Evolutionary conservation across 2,888 invertebrate genomes (phyloP), one percentile per base, ranked within the genome.

Genomic region (Cloeon dipterum): DNA sequence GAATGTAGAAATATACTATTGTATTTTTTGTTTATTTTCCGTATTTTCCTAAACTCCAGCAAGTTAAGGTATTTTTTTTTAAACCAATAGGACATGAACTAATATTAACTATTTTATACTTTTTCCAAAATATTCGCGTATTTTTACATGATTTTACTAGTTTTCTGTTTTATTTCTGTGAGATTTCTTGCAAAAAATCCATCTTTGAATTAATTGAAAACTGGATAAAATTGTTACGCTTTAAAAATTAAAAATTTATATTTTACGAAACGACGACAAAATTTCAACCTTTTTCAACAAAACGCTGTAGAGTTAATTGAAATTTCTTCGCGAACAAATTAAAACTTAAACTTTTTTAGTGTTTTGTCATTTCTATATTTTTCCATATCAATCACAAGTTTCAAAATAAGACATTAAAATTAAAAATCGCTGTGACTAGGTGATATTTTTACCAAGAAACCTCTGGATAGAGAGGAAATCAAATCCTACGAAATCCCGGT

Each of bases 401-500:
- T 4, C 34, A 20, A 3, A 13, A 14, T 11, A 4, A 33, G 13
- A 33, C 3, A 18, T 33, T 26, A 7, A 17, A 10, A 5, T 26
- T 14, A 5, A 26, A n/a, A 13, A 21, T 23, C 17, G 4, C 17
- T 46, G n/a, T n/a, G n/a, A n/a, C 39, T 39, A 33, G 50, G 44
- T 37, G 70, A 73, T 47, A 66, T 83, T 20, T 66, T 66, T 8
- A 69, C 78, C 26, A 68, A 65, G 51, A 66, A 66, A 46, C 59
- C 68, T 43, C 62, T 88, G 38, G 81, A 88, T 55, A 63, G 85
- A 37, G 86, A 86, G 56, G 52, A 59, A 25, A 67, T 69, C 45
- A 68, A 67, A 36, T 50, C 67, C 14, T 77, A 74, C 48, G 77
- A 76, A 52, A 66, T 91, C 45, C 75, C 76, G 1, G 66, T 93